Base-by-base conservation (phyloP, 2,797 vertebrate species). In the Gastrophryne carolinensis region DNA sequence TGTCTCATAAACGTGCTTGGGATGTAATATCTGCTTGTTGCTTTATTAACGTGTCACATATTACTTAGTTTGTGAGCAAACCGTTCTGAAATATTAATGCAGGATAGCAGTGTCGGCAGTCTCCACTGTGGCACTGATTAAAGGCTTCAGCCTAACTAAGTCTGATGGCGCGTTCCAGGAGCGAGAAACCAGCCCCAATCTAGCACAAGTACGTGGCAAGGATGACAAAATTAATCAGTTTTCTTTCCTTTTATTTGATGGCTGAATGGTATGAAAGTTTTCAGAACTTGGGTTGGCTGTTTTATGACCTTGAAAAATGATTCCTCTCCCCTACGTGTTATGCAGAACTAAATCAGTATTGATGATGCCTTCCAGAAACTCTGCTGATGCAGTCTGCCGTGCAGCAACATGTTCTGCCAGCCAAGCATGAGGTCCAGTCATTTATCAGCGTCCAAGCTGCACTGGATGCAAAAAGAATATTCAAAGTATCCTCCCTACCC, bases 221-320 rank as follows among this genome's bases (percentile, higher is more conserved):
- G 78, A 90, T 89, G 90, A 90, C 90, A 92, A 89, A 91, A 83
- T 90, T 88, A 88, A 91, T 91, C 88, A 89, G 85, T 89, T 87
- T 86, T 89, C 85, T 82, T 85, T 86, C 89, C 85, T 82, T 85
- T 81, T 85, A 85, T 84, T 82, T 86, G 85, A 85, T 88, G 87
- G 81, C 90, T 89, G 91, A 90, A 83, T 87, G 84, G 82, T 88
- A 80, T 81, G 86, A 87, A 89, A 82, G 84, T 85, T 78, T 87
- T 81, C 87, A 86, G 85, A 88, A 85, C 86, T 87, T 84, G 77
- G 78, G 78, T 81, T 88, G 88, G 88, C 81, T 85, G 80, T 79
- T 83, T 79, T 83, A 78, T 84, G 88, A 90, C 89, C 89, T 91
- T 90, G 88, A 83, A 78, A 84, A 80, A 81, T 75, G 84, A 86